Evolutionary conservation across 2,113 vertebrate genomes (phyloP).

Genomic region (Conger conger): DNA sequence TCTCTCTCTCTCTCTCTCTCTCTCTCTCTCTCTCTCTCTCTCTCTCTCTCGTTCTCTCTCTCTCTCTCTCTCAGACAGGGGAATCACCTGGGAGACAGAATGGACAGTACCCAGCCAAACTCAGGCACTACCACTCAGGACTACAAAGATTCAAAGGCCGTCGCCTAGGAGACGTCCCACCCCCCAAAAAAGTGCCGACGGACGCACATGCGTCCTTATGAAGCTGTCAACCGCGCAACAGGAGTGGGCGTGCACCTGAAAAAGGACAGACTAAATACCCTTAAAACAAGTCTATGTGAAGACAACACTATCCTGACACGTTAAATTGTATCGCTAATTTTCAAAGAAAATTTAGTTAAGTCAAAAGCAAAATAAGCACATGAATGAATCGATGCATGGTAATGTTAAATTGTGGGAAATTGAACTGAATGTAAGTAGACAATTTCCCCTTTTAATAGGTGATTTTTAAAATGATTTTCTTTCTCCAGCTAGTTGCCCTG

Average conservation of each 20-base stretch:
- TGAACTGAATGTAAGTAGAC: constrained; percentile 71
- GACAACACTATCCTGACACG: constrained; percentile 91
- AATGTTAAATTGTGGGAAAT: constrained; percentile 80
- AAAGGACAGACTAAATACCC: constrained; percentile 83
- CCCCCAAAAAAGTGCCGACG: constrained; percentile 64
- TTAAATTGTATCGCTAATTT: constrained; percentile 64
- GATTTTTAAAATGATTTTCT: constrained; percentile 61
- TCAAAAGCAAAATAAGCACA: constrained; percentile 28
- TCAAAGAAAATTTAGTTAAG: constrained; percentile 42
- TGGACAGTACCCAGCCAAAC: constrained; percentile 96
- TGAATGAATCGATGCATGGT: constrained; percentile 78
- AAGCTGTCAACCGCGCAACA: constrained; percentile 94
- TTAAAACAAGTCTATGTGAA: constrained; percentile 95
- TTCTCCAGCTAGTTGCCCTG: constrained; percentile 62
- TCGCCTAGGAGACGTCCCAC: constrained; percentile 85
- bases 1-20: constrained; percentile 26
- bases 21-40: constrained; percentile 65
- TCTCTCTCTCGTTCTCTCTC: constrained; percentile 39
- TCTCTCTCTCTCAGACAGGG: constrained; percentile 92
- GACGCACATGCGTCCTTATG: constrained; percentile 90
- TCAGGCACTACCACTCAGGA: constrained; percentile 96
- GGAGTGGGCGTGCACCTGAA: constrained; percentile 92
- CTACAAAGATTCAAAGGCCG: constrained; percentile 97
- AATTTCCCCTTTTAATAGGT: constrained; percentile 65
- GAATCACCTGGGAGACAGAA: constrained; percentile 89